Percentiles rank a stretch among this genome's conserved stretches.
Conservation (phyloP, 2,797 vertebrate species). For the Masticophis lateralis region DNA sequence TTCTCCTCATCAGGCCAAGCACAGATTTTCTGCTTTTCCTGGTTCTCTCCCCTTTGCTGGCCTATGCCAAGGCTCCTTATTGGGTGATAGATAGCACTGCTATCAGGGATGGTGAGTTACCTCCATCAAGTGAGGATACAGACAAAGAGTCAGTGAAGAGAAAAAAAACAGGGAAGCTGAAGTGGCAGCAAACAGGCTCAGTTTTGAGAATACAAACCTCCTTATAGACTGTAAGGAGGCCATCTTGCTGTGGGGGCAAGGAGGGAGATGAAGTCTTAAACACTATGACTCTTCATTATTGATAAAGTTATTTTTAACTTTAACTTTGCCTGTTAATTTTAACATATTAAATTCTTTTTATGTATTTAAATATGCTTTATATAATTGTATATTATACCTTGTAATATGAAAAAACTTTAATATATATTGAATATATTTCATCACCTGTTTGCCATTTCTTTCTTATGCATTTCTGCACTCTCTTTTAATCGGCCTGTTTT, state of each 20-base stretch:
- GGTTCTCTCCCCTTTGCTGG: neutral
- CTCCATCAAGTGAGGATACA: neutral
- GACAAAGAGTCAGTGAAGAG: neutral
- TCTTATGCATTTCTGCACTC: neutral
- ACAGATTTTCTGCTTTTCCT: neutral
- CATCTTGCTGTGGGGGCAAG: neutral
- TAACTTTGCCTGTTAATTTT: neutral
- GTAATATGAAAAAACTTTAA: neutral
- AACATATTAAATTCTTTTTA: neutral
- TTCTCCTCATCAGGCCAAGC: neutral
- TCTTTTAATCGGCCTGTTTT: neutral
- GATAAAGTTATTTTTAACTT: neutral
- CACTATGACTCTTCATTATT: neutral
- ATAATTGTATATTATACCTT: neutral
- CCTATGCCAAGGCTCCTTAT: neutral
- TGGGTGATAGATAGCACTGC: neutral
- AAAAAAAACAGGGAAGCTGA: neutral
- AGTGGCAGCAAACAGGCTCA: neutral
- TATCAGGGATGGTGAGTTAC: neutral
- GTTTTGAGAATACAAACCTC: neutral
- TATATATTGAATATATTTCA: neutral
- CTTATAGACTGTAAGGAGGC: neutral
- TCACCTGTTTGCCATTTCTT: neutral
- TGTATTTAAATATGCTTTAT: neutral
- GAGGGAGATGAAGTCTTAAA: neutral